phyloP scores from a whole-genome alignment of 1,140 invertebrate genomes.

The Drosophila arawakana region DNA sequence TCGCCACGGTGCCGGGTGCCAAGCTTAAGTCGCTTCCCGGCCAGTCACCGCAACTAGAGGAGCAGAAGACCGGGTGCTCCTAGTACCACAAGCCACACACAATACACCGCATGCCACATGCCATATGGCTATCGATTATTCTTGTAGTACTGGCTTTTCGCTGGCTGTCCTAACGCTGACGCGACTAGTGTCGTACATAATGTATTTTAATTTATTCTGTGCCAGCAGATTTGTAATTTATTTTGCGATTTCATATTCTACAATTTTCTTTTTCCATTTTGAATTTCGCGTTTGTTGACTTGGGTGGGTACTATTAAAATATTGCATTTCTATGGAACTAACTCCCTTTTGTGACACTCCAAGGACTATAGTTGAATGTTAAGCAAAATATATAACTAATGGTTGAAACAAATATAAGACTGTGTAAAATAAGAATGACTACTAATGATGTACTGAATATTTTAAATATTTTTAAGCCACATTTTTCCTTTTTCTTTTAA shows the following conservation, averaged over 20 bases:
- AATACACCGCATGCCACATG: conserved; percentile 18
- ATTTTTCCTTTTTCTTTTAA: too few species aligned
- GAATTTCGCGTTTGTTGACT: conserved; percentile 17
- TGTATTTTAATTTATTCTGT: conserved; percentile 73
- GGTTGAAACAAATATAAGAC: conserved; percentile 4
- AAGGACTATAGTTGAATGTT: conserved; percentile 49
- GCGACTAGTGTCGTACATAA: conserved; percentile 66
- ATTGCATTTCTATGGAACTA: conserved; percentile 50
- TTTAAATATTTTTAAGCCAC: not conserved
- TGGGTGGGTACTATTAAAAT: conserved; percentile 29
- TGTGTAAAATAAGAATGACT: too few species aligned
- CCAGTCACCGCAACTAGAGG: conserved; percentile 38
- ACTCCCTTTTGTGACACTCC: conserved; percentile 44
- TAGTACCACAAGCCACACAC: conserved; percentile 43
- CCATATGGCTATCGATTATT: conserved; percentile 76
- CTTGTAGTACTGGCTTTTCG: conserved; percentile 34
- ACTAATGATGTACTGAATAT: too few species aligned
- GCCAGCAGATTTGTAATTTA: conserved; percentile 55
- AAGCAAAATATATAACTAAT: conserved; percentile 21
- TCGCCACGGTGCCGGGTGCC: conserved; percentile 41
- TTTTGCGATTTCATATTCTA: conserved; percentile 47
- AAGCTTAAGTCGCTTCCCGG: conserved; percentile 44
- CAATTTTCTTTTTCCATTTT: conserved; percentile 2
- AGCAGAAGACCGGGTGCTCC: conserved; percentile 34
- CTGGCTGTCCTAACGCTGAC: conserved; percentile 50